These are phyloP conservation scores for Drosophila rhopaloa DNA, from an alignment of 1,140 invertebrate genomes.

Conservation along the genomic window DNA sequence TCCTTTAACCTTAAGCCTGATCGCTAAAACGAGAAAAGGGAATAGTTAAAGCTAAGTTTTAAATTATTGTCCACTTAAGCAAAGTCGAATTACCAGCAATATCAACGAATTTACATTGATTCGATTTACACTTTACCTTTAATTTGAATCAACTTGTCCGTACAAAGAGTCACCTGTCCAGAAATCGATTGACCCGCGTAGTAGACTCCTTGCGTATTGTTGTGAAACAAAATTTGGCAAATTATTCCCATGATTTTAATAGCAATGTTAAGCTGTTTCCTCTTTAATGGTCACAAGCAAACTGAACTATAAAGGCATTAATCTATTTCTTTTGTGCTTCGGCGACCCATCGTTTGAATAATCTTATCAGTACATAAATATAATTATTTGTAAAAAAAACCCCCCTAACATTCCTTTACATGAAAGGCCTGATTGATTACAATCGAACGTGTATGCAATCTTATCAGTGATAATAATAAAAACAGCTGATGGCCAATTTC, in stretches of 20 bases:
- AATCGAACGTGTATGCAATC: not conserved
- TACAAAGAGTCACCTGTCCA: conserved; percentile 84
- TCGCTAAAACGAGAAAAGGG: conserved; percentile 22
- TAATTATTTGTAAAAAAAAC: conserved; percentile 29
- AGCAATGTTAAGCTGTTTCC: conserved; percentile 7
- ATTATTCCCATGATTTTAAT: conserved; percentile 55
- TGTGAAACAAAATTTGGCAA: conserved; percentile 80
- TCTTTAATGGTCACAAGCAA: conserved; percentile 10
- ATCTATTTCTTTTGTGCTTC: conserved; percentile 3
- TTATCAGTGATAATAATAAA: conserved; percentile 6
- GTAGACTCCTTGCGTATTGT: conserved; percentile 85
- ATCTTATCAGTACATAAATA: conserved; percentile 59
- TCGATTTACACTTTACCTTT: conserved; percentile 54
- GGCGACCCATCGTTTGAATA: conserved; percentile 17
- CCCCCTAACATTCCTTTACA: conserved; percentile 19
- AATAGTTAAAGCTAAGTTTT: not conserved
- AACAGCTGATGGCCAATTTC: conserved; percentile 1
- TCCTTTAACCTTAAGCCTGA: conserved; percentile 64
- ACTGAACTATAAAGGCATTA: conserved; percentile 14
- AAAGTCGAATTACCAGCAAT: not conserved
- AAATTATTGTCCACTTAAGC: not conserved
- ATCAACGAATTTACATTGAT: not conserved
- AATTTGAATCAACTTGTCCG: conserved; percentile 84
- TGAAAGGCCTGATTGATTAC: not conserved
- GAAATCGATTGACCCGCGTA: conserved; percentile 85